Base-by-base conservation (phyloP, 2,797 vertebrate species). In the Enteromius paludinosus region DNA sequence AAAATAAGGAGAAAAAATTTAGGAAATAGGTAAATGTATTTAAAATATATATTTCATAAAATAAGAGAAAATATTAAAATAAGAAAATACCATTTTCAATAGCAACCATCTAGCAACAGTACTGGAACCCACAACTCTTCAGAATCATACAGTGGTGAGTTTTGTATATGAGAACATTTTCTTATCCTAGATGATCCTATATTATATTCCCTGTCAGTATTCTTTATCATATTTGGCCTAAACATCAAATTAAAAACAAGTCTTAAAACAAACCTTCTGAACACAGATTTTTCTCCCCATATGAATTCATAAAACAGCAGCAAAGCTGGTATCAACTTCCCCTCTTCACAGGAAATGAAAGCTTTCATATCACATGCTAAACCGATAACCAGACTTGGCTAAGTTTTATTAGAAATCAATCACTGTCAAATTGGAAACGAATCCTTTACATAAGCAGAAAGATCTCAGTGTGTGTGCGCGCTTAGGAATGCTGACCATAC, bases 271-370 rank as follows among this genome's bases (percentile, higher is more conserved):
- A 35, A 35, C 12, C 49, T 10, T 15, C 33, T 59, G 1, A 59
- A 47, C 43, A 35, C 9, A 73, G 18, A 54, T 49, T 30, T 74
- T 54, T 5, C 52, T 20, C 52, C 30, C 28, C 15, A 65, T n/a
- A 56, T 15, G 28, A 85, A 85, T 85, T 86, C 76, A 88, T 86
- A 71, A 83, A 66, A 83, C 62, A 64, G 23, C 52, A 83, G 43
- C 65, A 20, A 14, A 73, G 41, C 73, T 79, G 61, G 38, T 68
- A 82, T 82, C 62, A 66, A 74, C 72, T 69, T 82, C 61, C 81
- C 62, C 64, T 83, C 54, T 64, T 80, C 56, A 91, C 92, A 93
- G 94, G 94, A 95, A 95, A 95, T 94, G 71, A 90, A 92, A 92
- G 91, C 93, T 89, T 86, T 90, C 85, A 89, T 91, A 90, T 89